Evolutionary conservation across 2,888 invertebrate species (phyloP).

Genomic region (Drosophila emarginata): DNA sequence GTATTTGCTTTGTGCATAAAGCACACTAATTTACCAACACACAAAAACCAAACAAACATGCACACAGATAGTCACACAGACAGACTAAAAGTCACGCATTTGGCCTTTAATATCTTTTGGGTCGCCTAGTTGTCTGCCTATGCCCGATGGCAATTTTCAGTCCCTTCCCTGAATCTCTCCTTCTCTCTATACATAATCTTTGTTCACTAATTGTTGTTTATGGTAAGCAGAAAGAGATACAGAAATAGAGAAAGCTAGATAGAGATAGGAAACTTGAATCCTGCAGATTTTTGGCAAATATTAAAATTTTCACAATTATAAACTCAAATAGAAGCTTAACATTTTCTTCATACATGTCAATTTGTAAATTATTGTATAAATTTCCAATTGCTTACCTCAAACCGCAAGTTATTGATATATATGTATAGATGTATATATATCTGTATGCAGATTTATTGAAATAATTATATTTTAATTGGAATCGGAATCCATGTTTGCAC

Average conservation of each 20-base stretch:
- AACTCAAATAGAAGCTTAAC: neutral
- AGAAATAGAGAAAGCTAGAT: neutral
- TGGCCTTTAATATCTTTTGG: conserved; percentile 51
- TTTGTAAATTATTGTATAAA: neutral
- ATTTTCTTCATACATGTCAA: neutral
- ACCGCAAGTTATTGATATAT: neutral
- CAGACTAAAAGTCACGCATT: conserved; percentile 30
- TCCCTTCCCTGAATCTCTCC: neutral
- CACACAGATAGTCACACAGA: conserved; percentile 2
- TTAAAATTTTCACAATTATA: neutral
- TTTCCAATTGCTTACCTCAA: neutral
- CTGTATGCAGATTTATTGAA: neutral
- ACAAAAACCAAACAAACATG: neutral
- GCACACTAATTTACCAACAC: conserved; percentile 26
- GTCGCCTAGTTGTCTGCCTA: conserved; percentile 55
- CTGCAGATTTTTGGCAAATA: neutral
- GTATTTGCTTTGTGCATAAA: conserved; percentile 60
- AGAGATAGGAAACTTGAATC: neutral
- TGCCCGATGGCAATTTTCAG: conserved; percentile 29
- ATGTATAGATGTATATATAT: neutral
- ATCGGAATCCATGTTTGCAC: neutral
- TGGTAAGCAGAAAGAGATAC: neutral
- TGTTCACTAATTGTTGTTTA: conserved; percentile 10
- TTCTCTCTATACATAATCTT: conserved; percentile 44
- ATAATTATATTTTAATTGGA: neutral